A percentile compares a stretch with the other conserved stretches of the same genome.
phyloP scores from a whole-genome alignment of 2,797 vertebrate species.

The Sebastes hubbsi region DNA sequence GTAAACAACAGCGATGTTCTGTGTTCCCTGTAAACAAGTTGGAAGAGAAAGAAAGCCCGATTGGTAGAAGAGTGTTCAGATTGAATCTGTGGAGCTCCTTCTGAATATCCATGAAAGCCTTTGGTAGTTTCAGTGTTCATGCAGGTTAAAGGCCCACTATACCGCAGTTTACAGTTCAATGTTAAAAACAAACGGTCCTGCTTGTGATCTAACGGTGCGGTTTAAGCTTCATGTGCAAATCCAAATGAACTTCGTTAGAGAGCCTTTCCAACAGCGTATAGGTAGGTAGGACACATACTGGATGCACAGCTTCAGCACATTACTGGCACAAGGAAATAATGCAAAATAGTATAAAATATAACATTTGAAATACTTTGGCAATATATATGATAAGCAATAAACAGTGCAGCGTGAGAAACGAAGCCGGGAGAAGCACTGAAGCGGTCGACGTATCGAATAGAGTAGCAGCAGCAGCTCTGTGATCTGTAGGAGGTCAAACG shows the following conservation, averaged over 20 bases:
- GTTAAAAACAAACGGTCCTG: not conserved
- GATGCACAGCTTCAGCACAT: not conserved
- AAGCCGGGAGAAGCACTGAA: not conserved
- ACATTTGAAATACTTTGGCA: slow-evolving; percentile 57
- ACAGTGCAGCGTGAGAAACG: not conserved
- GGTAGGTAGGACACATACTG: not conserved
- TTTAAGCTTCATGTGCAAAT: slow-evolving; percentile 38
- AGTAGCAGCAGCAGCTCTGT: not conserved
- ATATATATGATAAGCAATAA: slow-evolving; percentile 28
- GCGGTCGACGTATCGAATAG: not conserved
- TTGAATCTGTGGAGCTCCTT: not conserved
- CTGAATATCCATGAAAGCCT: slow-evolving; percentile 42
- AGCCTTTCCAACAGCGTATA: not conserved
- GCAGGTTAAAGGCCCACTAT: slow-evolving; percentile 19
- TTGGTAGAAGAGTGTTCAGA: slow-evolving; percentile 7
- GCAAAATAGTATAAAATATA: slow-evolving; percentile 52
- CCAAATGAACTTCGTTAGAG: not conserved
- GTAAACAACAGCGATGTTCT: slow-evolving; percentile 49
- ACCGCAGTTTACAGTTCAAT: not conserved
- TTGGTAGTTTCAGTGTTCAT: slow-evolving; percentile 61
- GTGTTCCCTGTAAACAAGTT: slow-evolving; percentile 43
- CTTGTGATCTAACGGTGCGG: not conserved
- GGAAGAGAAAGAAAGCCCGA: slow-evolving; percentile 15
- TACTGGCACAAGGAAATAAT: slow-evolving; percentile 46
- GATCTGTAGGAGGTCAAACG: not conserved